Evolutionary conservation across 2,797 vertebrate genomes (phyloP).

Genomic region (Hypotaenidia philippensis): DNA sequence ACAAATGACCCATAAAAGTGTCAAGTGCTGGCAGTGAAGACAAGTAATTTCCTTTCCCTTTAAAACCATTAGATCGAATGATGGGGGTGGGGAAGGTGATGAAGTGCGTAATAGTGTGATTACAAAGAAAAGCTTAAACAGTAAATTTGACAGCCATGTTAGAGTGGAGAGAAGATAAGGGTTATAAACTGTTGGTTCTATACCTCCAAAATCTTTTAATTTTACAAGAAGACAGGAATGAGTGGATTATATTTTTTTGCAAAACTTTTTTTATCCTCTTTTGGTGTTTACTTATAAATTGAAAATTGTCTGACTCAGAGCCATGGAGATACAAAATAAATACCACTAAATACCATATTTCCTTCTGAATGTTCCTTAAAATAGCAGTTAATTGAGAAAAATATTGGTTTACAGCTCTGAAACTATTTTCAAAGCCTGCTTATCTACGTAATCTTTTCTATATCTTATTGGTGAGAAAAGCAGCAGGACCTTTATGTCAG

Average conservation of each 20-base stretch:
- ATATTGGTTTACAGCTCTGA: background rate
- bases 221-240: conserved; percentile 9
- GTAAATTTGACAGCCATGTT: conserved; percentile 75
- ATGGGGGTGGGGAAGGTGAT: conserved; percentile 78
- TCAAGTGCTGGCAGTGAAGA: conserved; percentile 83
- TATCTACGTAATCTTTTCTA: background rate
- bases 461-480: background rate
- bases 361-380: background rate
- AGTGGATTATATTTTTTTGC: background rate
- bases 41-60: conserved; percentile 86
- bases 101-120: conserved; percentile 76
- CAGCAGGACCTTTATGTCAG: background rate
- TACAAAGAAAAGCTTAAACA: conserved; percentile 78
- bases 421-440: background rate
- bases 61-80: conserved; percentile 81
- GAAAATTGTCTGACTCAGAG: background rate
- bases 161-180: conserved; percentile 49
- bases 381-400: background rate
- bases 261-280: background rate
- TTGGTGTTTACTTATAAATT: background rate
- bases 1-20: conserved; percentile 88
- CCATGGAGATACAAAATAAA: background rate
- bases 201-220: conserved; percentile 29
- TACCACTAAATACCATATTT: background rate
- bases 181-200: conserved; percentile 12